These are phyloP conservation scores for Calliopum simillimum DNA, from an alignment of 2,888 invertebrate genomes.

Conservation along the genomic window DNA sequence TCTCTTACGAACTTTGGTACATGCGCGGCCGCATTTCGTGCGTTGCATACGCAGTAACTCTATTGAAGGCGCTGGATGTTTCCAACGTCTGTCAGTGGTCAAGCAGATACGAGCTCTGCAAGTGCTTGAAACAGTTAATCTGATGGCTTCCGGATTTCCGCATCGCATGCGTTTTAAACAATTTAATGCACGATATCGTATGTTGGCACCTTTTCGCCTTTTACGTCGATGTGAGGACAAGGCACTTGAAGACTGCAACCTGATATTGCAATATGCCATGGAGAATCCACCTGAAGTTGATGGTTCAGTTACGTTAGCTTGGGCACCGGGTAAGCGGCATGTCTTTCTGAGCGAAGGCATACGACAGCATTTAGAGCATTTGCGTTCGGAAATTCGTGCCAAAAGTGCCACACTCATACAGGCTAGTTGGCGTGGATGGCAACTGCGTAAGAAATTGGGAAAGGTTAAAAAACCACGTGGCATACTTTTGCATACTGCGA, in stretches of 20 bases:
- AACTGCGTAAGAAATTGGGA: conserved; percentile 77
- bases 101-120: conserved; percentile 90
- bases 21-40: conserved; percentile 94
- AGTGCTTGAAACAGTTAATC: conserved; percentile 92
- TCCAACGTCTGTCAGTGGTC: conserved; percentile 86
- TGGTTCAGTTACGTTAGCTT: conserved; percentile 78
- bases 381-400: conserved; percentile 81
- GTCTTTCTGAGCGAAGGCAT: conserved; percentile 95
- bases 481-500: conserved; percentile 50
- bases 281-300: conserved; percentile 71
- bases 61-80: conserved; percentile 82
- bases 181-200: conserved; percentile 86
- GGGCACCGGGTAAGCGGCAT: conserved; percentile 93
- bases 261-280: conserved; percentile 79
- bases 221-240: conserved; percentile 77
- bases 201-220: conserved; percentile 83
- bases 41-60: conserved; percentile 91
- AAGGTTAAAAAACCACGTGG: conserved; percentile 60
- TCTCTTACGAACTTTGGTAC: conserved; percentile 88
- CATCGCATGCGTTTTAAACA: conserved; percentile 95
- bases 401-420: conserved; percentile 87
- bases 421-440: conserved; percentile 86
- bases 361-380: conserved; percentile 87
- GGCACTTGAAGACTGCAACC: conserved; percentile 79
- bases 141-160: conserved; percentile 95